Percentiles rank a stretch among this genome's conserved stretches.
These are phyloP conservation scores for Thereva unica DNA, from an alignment of 2,888 invertebrate genomes.

Conservation along the genomic window DNA sequence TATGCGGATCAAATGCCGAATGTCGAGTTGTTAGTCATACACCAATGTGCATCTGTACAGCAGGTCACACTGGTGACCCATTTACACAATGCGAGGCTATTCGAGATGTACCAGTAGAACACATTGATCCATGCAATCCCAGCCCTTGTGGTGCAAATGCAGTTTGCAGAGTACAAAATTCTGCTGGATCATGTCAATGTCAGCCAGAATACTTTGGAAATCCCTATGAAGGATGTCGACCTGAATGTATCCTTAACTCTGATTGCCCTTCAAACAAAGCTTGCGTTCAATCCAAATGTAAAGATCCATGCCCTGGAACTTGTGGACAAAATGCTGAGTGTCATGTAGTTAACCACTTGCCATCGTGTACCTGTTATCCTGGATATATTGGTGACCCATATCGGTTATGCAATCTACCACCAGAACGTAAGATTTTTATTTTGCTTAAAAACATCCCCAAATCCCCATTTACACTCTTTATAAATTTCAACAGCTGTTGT, in stretches of 20 bases:
- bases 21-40: conserved; percentile 75
- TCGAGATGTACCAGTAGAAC: conserved; percentile 56
- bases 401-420: conserved; percentile 62
- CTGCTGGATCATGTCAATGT: conserved; percentile 73
- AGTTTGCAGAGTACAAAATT: conserved; percentile 67
- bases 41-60: conserved; percentile 69
- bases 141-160: conserved; percentile 83
- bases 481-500: conserved; percentile 43
- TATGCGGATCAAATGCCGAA: conserved; percentile 72
- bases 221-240: conserved; percentile 76
- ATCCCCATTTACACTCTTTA: conserved; percentile 1
- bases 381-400: conserved; percentile 80
- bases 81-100: conserved; percentile 65
- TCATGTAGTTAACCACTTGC: conserved; percentile 73
- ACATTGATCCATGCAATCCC: conserved; percentile 70
- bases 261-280: conserved; percentile 74
- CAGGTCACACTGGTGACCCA: conserved; percentile 71
- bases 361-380: conserved; percentile 68
- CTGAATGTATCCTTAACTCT: conserved; percentile 72
- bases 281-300: conserved; percentile 73
- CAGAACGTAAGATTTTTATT: conserved; percentile 60
- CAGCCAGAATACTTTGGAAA: conserved; percentile 73
- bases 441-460: neutral
- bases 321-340: conserved; percentile 77
- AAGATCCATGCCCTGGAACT: conserved; percentile 77